Evolutionary conservation across 2,797 vertebrate species (phyloP), one percentile per base, ranked within the genome.

Genomic region (Spondyliosoma cantharus): DNA sequence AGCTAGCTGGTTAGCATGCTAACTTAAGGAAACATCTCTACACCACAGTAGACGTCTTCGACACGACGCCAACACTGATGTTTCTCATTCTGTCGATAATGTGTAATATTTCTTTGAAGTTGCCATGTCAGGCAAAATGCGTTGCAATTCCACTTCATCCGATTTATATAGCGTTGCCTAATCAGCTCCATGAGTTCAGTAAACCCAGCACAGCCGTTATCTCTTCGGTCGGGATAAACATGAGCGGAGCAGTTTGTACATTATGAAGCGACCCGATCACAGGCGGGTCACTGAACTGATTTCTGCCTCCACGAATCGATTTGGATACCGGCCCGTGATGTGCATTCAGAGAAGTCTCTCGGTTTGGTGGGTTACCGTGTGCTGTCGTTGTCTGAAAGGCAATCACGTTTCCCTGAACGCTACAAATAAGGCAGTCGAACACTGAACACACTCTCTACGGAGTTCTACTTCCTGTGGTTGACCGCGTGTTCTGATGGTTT

Each of bases 221-320:
- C 53, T 59, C 52, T 15, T 15, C 45, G 4, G 17, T 2, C 2
- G 49, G 3, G 49, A n/a, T 50, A 50, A 50, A 37, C 24, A 25
- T 45, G 58, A 37, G 9, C 24, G 54, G 59, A 57, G 29, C 25
- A 19, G 54, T 57, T 19, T 16, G 54, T 67, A 66, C 72, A 27
- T 59, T 7, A 66, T 7, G 54, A 49, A 50, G 8, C 22, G 43
- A 57, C 62, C 22, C 32, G n/a, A 37, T 29, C 12, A 27, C 19
- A 45, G 71, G 29, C 24, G 45, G 66, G 71, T 70, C 60, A 71
- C 48, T 66, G 66, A 71, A 70, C 78, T 45, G 11, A 42, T 46
- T 27, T 5, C 58, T 56, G 17, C 43, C 37, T 29, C 5, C 27
- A 62, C 27, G 54, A 4, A 74, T 68, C 12, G 1, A 74, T 74